Percentiles rank a stretch among this genome's conserved stretches.
These are phyloP conservation scores for Hyperopisus bebe DNA, from an alignment of 2,113 vertebrate genomes.

Conservation along the genomic window DNA sequence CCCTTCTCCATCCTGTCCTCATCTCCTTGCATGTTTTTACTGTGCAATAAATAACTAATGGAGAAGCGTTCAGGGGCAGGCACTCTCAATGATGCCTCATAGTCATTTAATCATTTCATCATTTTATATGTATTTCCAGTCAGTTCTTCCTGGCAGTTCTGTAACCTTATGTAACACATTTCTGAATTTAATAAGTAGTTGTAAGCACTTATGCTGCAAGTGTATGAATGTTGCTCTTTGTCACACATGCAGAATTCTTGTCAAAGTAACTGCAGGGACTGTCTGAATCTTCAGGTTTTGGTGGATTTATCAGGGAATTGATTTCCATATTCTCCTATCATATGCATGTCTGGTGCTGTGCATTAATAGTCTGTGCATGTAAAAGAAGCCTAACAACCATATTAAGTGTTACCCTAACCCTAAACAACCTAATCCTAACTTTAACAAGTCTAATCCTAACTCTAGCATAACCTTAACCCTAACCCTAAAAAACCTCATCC, in stretches of 20 bases:
- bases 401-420: background rate
- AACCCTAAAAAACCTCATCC: background rate
- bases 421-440: background rate
- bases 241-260: background rate
- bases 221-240: background rate
- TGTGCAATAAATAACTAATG: background rate
- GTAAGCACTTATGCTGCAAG: background rate
- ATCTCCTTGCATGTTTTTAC: background rate
- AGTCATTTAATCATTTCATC: background rate
- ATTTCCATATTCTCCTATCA: background rate
- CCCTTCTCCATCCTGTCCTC: conserved; percentile 1
- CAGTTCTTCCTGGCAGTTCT: background rate
- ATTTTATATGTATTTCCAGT: background rate
- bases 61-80: background rate
- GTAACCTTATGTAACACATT: background rate
- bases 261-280: background rate
- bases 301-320: background rate
- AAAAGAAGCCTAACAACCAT: background rate
- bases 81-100: background rate
- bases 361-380: background rate
- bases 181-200: background rate
- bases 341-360: background rate
- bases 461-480: background rate
- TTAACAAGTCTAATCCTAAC: background rate
- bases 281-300: background rate